Evolutionary conservation across 2,888 invertebrate species (phyloP).

Genomic region (Noctua janthe): DNA sequence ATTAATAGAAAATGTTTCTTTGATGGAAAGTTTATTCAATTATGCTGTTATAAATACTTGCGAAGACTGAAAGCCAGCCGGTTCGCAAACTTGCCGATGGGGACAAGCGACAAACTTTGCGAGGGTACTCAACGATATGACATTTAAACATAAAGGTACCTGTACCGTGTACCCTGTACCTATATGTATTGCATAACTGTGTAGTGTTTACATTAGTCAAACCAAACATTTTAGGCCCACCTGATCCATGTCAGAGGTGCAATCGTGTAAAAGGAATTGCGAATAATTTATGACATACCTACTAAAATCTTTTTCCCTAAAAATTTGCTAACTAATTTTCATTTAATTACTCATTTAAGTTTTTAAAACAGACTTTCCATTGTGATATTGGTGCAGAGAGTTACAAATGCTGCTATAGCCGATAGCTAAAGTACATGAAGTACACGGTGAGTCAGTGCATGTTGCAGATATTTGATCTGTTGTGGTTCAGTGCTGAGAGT

Average conservation of each 20-base stretch:
- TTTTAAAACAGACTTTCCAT: neutral
- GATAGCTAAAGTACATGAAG: neutral
- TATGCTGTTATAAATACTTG: conserved; percentile 29
- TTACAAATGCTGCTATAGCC: neutral
- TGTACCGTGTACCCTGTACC: too few species aligned
- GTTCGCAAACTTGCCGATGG: conserved; percentile 4
- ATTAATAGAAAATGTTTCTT: conserved; percentile 35
- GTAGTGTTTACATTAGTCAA: neutral
- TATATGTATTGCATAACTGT: neutral
- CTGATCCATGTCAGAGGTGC: neutral
- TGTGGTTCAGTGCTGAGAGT: conserved; percentile 12
- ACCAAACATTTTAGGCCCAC: neutral
- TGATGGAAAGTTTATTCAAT: conserved; percentile 33
- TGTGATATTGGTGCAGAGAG: neutral
- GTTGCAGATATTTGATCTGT: conserved; percentile 1
- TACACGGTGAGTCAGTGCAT: neutral
- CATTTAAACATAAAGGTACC: neutral
- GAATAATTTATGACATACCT: neutral
- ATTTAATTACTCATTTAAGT: neutral
- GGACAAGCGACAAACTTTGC: neutral
- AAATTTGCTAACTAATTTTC: neutral
- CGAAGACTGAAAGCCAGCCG: conserved; percentile 10
- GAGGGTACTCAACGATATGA: neutral
- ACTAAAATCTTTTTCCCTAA: neutral
- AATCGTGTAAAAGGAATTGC: neutral